Conservation (phyloP, 2,888 invertebrate genomes). For the Orchesella flavescens region DNA sequence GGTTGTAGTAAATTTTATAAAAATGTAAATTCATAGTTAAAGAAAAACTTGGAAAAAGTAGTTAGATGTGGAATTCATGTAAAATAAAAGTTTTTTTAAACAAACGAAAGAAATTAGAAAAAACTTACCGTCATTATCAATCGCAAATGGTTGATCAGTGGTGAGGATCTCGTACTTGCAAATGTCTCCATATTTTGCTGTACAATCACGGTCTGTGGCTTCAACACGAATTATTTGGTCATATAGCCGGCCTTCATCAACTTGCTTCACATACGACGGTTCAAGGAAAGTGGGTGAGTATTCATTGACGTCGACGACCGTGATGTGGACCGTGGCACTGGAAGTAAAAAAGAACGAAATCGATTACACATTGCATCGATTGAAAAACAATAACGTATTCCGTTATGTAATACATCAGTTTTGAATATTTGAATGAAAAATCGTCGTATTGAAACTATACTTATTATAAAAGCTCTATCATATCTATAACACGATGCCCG, state of each 20-base stretch:
- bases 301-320: slow-evolving; percentile 96
- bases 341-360: slow-evolving; percentile 71
- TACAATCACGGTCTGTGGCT: slow-evolving; percentile 94
- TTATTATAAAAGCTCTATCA: too few species aligned
- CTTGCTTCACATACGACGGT: slow-evolving; percentile 89
- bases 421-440: too few species aligned
- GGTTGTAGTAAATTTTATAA: too few species aligned
- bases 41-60: too few species aligned
- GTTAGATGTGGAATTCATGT: too few species aligned
- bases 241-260: slow-evolving; percentile 92
- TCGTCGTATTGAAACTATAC: too few species aligned
- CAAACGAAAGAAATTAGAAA: slow-evolving; percentile 3
- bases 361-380: too few species aligned
- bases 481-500: too few species aligned
- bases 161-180: slow-evolving; percentile 98
- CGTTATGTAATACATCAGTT: too few species aligned
- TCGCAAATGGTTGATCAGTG: slow-evolving; percentile 90
- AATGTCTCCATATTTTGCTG: slow-evolving; percentile 94
- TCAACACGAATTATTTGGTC: slow-evolving; percentile 92
- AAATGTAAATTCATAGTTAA: too few species aligned
- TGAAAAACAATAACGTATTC: too few species aligned
- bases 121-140: slow-evolving; percentile 88
- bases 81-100: too few species aligned
- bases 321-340: slow-evolving; percentile 94
- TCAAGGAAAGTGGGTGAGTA: slow-evolving; percentile 93